Base-by-base conservation (phyloP, 2,113 vertebrate species). In the Mirounga angustirostris region DNA sequence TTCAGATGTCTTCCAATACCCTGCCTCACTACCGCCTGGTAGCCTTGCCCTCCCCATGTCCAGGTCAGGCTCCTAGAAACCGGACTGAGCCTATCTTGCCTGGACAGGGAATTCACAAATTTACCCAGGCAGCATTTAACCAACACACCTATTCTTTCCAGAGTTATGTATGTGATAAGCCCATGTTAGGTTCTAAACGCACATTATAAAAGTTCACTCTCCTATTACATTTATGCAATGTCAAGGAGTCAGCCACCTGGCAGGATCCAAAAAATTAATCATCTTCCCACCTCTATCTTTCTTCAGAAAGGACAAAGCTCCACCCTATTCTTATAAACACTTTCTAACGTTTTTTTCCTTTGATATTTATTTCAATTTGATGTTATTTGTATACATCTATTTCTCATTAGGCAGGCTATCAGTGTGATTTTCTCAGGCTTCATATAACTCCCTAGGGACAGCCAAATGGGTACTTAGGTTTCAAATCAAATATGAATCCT, bases 401-500 rank as follows among this genome's bases (percentile, higher is more conserved):
- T 92, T 95, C 67, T 18, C 40, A 22, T 36, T 46, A 84, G 40
- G 36, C 9, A 50, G 56, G 79, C 15, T n/a, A 71, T 76, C 9
- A 21, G 18, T 78, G 58, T 67, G 46, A 87, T 96, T 82, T 87
- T 73, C 50, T 97, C 67, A 83, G 36, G 22, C 90, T 86, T 93
- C 84, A 71, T 46, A 79, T 46, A 58, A 83, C 16, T 24, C 9
- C 22, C 33, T 46, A 73, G 50, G 33, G 33, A 73, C 14, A 81
- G 86, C 43, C 36, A 93, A 81, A 54, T 63, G 52, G 43, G 79
- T 82, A 50, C 59, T 94, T 73, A 91, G 74, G 46, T 84, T 97
- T 94, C 78, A 91, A 89, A 76, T 89, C 65, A 95, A 88, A 71
- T 78, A 76, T 73, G n/a, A 91, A 63, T 50, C 21, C 61, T 85